These are phyloP conservation scores for Hydropsyche tenuis DNA, from an alignment of 1,140 invertebrate species.

Conservation along the genomic window DNA sequence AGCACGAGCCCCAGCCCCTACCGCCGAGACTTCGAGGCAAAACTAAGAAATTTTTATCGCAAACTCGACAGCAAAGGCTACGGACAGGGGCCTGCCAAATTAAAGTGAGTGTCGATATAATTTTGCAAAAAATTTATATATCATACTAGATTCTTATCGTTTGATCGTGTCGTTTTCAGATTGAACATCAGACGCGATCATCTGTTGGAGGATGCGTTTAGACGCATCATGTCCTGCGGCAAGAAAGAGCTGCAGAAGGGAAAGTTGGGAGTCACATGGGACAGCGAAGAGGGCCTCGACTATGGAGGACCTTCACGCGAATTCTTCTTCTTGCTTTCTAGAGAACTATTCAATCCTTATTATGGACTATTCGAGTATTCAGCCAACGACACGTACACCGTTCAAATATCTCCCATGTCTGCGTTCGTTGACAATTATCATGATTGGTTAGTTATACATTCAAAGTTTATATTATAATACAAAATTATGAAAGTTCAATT, in stretches of 20 bases:
- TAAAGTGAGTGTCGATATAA: constrained; percentile 75
- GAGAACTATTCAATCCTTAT: constrained; percentile 97
- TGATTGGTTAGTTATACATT: constrained; percentile 76
- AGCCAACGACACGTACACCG: constrained; percentile 96
- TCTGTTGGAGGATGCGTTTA: constrained; percentile 94
- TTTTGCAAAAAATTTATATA: not conserved
- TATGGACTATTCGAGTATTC: constrained; percentile 98
- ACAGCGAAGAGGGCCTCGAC: constrained; percentile 95
- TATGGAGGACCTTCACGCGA: constrained; percentile 96
- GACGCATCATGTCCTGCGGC: constrained; percentile 94
- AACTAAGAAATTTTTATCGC: constrained; percentile 92
- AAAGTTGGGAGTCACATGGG: constrained; percentile 93
- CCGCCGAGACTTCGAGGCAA: constrained; percentile 92
- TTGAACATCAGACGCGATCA: constrained; percentile 91
- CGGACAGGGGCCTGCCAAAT: constrained; percentile 93
- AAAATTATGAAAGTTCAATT: no score
- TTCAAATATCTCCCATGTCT: constrained; percentile 97
- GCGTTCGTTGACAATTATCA: constrained; percentile 98
- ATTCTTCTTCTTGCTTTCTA: constrained; percentile 95
- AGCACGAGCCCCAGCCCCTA: constrained; percentile 85
- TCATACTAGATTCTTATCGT: not conserved
- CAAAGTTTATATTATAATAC: no score
- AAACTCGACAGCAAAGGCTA: constrained; percentile 96
- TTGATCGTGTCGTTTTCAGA: constrained; percentile 61
- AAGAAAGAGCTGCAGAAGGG: constrained; percentile 96